Evolutionary conservation across 2,113 vertebrate genomes (phyloP).

Genomic region (Trogon surrucura): DNA sequence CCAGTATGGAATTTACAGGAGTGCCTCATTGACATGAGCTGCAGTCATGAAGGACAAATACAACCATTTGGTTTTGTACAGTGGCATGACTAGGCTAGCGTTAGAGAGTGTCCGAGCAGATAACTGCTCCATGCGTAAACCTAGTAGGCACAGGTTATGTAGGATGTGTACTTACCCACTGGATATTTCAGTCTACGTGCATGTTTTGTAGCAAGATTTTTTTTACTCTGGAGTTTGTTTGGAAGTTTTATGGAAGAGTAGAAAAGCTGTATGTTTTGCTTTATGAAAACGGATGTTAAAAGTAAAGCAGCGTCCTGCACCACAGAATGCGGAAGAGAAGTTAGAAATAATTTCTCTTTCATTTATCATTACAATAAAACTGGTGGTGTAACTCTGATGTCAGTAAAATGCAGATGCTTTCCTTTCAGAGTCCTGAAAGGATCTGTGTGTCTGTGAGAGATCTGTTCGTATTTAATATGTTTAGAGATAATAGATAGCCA

Average conservation of each 20-base stretch:
- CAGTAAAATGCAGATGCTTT: constrained; percentile 53
- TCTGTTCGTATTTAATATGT: constrained; percentile 17
- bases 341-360: constrained; percentile 67
- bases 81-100: not conserved
- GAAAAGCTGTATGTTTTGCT: constrained; percentile 19
- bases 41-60: not conserved
- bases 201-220: not conserved
- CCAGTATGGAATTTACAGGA: not conserved
- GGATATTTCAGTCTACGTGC: not conserved
- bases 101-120: not conserved
- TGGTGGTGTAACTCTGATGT: not conserved
- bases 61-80: not conserved
- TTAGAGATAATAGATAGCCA: not conserved
- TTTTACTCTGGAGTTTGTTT: not conserved
- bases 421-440: constrained; percentile 46
- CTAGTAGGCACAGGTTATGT: not conserved
- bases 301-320: not conserved
- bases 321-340: constrained; percentile 49
- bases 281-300: not conserved
- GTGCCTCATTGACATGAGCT: not conserved
- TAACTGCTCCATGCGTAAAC: not conserved
- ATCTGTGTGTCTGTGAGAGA: not conserved
- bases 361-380: constrained; percentile 50
- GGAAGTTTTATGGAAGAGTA: not conserved
- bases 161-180: not conserved